Evolutionary conservation across 2,797 vertebrate genomes (phyloP), one percentile per base, ranked within the genome.

Genomic region (Myiothlypis coronata): DNA sequence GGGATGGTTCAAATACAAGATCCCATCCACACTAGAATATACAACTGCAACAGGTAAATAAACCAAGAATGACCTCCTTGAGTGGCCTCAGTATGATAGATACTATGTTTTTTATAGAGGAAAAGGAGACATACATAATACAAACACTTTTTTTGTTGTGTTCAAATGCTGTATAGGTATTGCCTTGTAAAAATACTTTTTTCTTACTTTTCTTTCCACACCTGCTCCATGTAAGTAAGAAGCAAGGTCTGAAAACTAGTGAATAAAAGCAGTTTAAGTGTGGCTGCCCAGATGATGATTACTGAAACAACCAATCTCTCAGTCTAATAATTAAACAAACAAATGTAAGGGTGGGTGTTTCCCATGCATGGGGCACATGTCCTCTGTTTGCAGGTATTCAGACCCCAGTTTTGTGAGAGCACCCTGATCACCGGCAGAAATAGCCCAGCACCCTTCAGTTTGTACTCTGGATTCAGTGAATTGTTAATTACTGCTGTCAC

Each of bases 281-380:
- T 53, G 41, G 14, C 41, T 61, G 39, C 20, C 26, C 14, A 34
- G 52, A 24, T 65, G 28, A 89, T 37, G 67, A 82, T 47, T 47
- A 80, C 44, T 55, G 20, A 57, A 75, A 65, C 56, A 82, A 76
- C 4, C 28, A 14, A n/a, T 59, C 39, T 82, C 87, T 77, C 76
- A 81, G 26, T 37, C 44, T 37, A 57, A 63, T 18, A 20, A 52
- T 83, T 41, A 77, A 89, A 80, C 13, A 59, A 85, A 47, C n/a
- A 61, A 83, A 76, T 30, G 0, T 7, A 52, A 74, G 34, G 28
- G 44, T 26, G 12, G 30, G 28, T 44, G 35, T 34, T 76, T 81
- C 56, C 52, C 3, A 0, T 6, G 12, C 7, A 1, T 5, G 27
- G 14, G 28, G 14, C 44, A 83, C 1, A 1, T 0, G 0, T 32